Conservation (phyloP, 2,888 invertebrate genomes). For the Mythimna loreyi region DNA sequence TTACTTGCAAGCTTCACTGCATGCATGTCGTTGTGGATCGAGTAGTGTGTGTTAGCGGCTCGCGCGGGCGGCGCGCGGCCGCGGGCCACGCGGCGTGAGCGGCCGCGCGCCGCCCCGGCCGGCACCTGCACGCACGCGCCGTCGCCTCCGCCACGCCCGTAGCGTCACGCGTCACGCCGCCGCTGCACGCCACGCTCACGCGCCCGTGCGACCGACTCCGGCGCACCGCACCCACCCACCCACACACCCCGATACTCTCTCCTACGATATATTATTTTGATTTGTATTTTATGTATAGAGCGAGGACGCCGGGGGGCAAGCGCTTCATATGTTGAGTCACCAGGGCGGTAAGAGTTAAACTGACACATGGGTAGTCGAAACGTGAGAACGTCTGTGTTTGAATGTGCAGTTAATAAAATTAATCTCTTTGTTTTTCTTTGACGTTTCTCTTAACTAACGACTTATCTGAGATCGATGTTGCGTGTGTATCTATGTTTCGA, state of each 20-base stretch:
- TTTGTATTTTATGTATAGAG: conserved; percentile 94
- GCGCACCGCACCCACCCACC: conserved; percentile 82
- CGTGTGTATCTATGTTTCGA: conserved; percentile 91
- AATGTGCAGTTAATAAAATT: conserved; percentile 89
- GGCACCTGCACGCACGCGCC: conserved; percentile 64
- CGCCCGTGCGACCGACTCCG: conserved; percentile 71
- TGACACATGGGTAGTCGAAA: conserved; percentile 89
- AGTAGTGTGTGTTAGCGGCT: conserved; percentile 85
- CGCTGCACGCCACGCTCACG: conserved; percentile 70
- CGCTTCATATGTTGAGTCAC: conserved; percentile 96
- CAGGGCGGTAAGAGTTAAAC: conserved; percentile 97
- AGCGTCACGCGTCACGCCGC: conserved; percentile 72
- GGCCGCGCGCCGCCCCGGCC: conserved; percentile 63
- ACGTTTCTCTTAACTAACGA: conserved; percentile 90
- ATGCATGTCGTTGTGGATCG: conserved; percentile 89
- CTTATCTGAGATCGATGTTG: conserved; percentile 90
- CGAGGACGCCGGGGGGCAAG: conserved; percentile 97
- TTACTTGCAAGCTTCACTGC: conserved; percentile 91
- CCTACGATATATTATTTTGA: conserved; percentile 90
- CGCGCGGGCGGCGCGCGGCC: conserved; percentile 67
- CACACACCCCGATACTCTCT: conserved; percentile 89
- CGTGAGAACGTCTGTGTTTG: conserved; percentile 91
- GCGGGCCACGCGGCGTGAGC: conserved; percentile 56
- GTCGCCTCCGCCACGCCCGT: conserved; percentile 70
- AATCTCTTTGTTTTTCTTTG: conserved; percentile 90